Evolutionary conservation across 1,140 invertebrate genomes (phyloP).

Genomic region (Eumeta japonica): DNA sequence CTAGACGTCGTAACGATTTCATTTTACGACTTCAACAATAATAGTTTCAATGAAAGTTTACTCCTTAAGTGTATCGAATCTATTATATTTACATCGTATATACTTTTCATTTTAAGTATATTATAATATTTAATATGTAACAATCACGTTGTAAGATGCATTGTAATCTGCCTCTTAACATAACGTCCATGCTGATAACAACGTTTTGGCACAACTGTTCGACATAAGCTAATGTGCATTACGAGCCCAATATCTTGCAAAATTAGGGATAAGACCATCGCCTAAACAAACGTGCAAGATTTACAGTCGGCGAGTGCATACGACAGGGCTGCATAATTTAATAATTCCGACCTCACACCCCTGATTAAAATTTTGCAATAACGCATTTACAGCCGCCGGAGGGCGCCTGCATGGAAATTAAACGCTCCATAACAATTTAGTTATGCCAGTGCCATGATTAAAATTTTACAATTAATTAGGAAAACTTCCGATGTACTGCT

Average conservation of each 20-base stretch:
- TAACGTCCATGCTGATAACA: no score
- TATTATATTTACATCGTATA: no score
- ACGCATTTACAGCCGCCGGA: constrained; percentile 44
- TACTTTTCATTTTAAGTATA: no score
- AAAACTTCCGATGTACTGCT: constrained; percentile 30
- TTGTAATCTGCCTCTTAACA: no score
- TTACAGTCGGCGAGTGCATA: constrained; percentile 49
- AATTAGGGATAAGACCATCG: constrained; percentile 26
- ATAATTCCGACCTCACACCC: constrained; percentile 45
- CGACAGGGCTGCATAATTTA: constrained; percentile 54
- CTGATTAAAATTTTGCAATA: constrained; percentile 55
- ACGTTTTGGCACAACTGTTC: no score
- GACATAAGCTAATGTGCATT: no score
- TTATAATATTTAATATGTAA: no score
- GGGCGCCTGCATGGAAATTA: constrained; percentile 51
- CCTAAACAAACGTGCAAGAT: constrained; percentile 38
- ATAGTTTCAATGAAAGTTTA: no score
- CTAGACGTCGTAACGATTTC: no score
- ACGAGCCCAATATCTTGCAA: constrained; percentile 11
- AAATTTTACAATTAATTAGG: constrained; percentile 54
- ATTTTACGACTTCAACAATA: no score
- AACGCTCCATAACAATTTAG: constrained; percentile 52
- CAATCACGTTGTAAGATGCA: no score
- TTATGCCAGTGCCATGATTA: constrained; percentile 49
- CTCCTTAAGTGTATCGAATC: no score